Base-by-base conservation (phyloP, 2,113 vertebrate genomes). In the Caloenas nicobarica region DNA sequence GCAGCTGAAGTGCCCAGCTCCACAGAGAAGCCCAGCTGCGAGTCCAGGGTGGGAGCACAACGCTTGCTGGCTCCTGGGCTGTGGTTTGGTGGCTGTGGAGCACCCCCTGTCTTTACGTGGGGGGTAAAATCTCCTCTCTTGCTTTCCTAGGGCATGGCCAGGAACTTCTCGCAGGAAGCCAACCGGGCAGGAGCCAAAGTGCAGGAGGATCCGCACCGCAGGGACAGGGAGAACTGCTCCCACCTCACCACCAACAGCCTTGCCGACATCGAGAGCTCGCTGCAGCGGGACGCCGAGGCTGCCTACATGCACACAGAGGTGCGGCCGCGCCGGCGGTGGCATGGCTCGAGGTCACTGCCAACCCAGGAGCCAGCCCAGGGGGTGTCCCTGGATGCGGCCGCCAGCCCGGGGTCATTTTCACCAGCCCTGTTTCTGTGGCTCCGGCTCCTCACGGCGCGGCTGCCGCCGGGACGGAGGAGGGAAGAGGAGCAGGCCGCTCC, bases 301-400 rank as follows among this genome's bases (percentile, higher is more conserved):
- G 98, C 97, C 23, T 98, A 98, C 53, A 68, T 86, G 10, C 97
- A 98, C 15, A 40, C 94, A 3, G 97, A 99, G 98, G 99, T 98
- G 95, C 18, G 57, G 26, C 62, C 1, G 3, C 54, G 51, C 16
- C 3, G 13, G 46, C 11, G 7, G 26, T 14, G 17, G 46, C 36
- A 10, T 6, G 7, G 56, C 69, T 44, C 5, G 0, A 33, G 40
- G 40, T 18, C 14, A 2, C 56, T n/a, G 57, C 70, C 7, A 29
- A 74, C 17, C 10, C 3, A 2, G 10, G 5, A 26, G 60, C 77
- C 84, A 87, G 79, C 42, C 88, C 65, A 24, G 91, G 51, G 88
- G 69, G 13, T 48, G 54, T 88, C 95, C 80, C 95, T 79, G 80
- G 86, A 64, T 53, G 80, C 33, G 86, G 71, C 74, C 93, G 68